Conservation (phyloP, 2,797 vertebrate genomes). For the Trachops cirrhosus region DNA sequence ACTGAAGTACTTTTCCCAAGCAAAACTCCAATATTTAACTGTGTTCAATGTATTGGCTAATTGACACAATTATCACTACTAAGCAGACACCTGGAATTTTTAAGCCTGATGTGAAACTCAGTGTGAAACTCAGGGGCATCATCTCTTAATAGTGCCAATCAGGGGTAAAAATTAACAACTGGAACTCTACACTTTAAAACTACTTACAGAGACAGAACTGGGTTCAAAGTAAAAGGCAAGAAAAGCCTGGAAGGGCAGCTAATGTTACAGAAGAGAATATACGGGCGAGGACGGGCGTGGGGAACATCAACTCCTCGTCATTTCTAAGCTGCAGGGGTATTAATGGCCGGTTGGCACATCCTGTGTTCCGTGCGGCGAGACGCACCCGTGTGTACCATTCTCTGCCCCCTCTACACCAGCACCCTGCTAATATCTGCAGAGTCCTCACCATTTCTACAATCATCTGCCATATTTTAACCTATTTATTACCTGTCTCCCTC, state of each 20-base stretch:
- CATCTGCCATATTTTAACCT: neutral
- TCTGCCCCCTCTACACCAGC: neutral
- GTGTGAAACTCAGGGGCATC: neutral
- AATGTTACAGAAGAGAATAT: neutral
- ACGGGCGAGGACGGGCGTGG: too few relatives aligned
- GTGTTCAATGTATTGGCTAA: neutral
- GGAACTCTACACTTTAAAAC: conserved; percentile 6
- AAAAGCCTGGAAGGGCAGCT: neutral
- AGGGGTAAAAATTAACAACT: neutral
- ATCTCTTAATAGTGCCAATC: neutral
- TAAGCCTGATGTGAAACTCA: neutral
- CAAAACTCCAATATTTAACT: neutral
- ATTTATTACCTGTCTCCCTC: neutral
- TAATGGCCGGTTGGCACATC: neutral
- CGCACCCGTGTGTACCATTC: neutral
- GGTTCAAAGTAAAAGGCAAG: neutral
- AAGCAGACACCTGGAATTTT: conserved; percentile 16
- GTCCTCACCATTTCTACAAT: neutral
- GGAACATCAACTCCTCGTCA: neutral
- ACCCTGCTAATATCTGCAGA: neutral
- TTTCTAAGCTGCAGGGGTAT: neutral
- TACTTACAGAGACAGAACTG: neutral
- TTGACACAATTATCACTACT: neutral
- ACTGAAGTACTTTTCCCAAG: neutral
- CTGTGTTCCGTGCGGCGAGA: neutral